Evolutionary conservation across 2,888 invertebrate genomes (phyloP).

Genomic region (Lobophora halterata): DNA sequence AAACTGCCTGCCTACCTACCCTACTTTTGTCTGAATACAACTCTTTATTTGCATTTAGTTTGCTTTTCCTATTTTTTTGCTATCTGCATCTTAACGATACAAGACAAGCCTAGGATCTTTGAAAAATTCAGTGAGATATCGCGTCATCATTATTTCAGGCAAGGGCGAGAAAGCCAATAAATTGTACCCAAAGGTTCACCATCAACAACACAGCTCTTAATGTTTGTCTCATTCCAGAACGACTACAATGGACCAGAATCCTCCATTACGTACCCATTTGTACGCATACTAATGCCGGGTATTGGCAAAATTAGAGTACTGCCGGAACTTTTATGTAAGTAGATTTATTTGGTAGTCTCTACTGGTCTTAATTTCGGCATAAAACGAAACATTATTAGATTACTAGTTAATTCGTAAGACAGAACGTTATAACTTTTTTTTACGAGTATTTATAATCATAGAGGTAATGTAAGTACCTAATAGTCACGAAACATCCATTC

Average conservation of each 20-base stretch:
- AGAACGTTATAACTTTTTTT: too few relatives aligned
- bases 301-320: slow-evolving; percentile 3
- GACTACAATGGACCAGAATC: slow-evolving; percentile 25
- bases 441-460: too few relatives aligned
- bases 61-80: too few relatives aligned
- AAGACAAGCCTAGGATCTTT: neutral
- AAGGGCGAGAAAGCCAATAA: slow-evolving; percentile 21
- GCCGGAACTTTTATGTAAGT: neutral
- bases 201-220: slow-evolving; percentile 30
- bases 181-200: slow-evolving; percentile 20
- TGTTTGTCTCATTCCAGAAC: slow-evolving; percentile 27
- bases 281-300: slow-evolving; percentile 18
- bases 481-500: slow-evolving; percentile 17
- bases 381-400: too few relatives aligned
- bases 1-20: too few relatives aligned
- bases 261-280: slow-evolving; percentile 20
- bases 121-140: slow-evolving; percentile 8
- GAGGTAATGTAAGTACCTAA: too few relatives aligned
- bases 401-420: too few relatives aligned
- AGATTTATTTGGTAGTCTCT: too few relatives aligned
- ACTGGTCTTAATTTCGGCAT: too few relatives aligned
- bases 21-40: too few relatives aligned
- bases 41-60: too few relatives aligned
- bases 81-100: too few relatives aligned
- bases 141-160: slow-evolving; percentile 16